Conservation (phyloP, 1,140 invertebrate genomes). For the Bombus confusus region DNA sequence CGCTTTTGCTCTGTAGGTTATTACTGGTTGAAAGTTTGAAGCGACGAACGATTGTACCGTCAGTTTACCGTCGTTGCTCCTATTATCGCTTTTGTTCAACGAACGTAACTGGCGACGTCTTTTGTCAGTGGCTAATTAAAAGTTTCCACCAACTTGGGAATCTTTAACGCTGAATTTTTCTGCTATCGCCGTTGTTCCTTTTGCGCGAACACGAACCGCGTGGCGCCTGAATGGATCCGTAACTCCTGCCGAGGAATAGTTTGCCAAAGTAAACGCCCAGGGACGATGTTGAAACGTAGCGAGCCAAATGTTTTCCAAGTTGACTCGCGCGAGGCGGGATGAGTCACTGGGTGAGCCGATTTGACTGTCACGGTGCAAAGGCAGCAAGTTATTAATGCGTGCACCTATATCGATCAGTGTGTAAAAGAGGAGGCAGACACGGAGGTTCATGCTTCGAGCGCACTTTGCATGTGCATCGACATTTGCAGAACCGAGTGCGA, state of each 20-base stretch:
- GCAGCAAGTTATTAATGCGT: slow-evolving; percentile 35
- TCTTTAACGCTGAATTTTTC: slow-evolving; percentile 32
- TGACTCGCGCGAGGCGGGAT: not conserved
- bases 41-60: slow-evolving; percentile 23
- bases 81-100: slow-evolving; percentile 22
- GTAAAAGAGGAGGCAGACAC: slow-evolving; percentile 23
- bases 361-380: slow-evolving; percentile 40
- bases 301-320: slow-evolving; percentile 20
- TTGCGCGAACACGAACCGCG: not conserved
- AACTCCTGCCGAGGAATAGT: slow-evolving; percentile 10
- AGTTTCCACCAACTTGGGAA: slow-evolving; percentile 25
- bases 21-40: slow-evolving; percentile 36
- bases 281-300: not conserved
- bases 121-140: slow-evolving; percentile 34
- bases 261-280: slow-evolving; percentile 23
- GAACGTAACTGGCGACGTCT: slow-evolving; percentile 19
- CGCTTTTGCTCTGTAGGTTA: slow-evolving; percentile 16
- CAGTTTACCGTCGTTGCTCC: slow-evolving; percentile 27
- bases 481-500: slow-evolving; percentile 40
- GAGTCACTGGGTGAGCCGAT: slow-evolving; percentile 46
- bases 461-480: slow-evolving; percentile 57
- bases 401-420: slow-evolving; percentile 50
- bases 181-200: not conserved
- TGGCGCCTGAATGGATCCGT: not conserved
- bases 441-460: slow-evolving; percentile 14